A percentile compares a stretch with the other conserved stretches of the same genome.
Evolutionary conservation across 2,113 vertebrate genomes (phyloP).

Genomic region (Anolis sagrei): DNA sequence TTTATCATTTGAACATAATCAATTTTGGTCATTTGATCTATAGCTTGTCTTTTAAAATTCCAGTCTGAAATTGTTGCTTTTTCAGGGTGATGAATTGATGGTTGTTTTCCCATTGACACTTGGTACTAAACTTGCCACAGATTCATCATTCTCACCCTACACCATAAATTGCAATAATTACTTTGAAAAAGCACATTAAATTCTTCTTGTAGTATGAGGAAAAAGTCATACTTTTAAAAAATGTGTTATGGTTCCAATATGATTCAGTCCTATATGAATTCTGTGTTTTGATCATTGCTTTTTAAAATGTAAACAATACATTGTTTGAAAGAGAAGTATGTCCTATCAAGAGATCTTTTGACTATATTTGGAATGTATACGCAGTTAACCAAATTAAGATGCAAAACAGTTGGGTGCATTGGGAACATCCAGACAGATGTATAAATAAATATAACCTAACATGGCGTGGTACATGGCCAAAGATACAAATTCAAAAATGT

Average conservation of each 20-base stretch:
- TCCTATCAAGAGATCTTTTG: slow-evolving; percentile 4
- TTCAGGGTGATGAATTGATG: slow-evolving; percentile 23
- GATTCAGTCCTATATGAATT: background rate
- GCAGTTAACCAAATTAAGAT: background rate
- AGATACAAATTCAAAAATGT: background rate
- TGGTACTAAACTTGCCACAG: slow-evolving; percentile 21
- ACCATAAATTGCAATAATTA: slow-evolving; percentile 36
- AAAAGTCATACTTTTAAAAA: background rate
- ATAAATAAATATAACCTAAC: background rate
- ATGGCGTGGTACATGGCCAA: background rate
- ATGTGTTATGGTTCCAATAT: background rate
- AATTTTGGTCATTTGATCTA: background rate
- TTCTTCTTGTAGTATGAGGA: background rate
- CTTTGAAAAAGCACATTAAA: slow-evolving; percentile 3
- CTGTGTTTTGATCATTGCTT: slow-evolving; percentile 1
- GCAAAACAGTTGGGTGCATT: background rate
- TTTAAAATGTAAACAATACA: slow-evolving; percentile 8
- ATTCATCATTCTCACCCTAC: slow-evolving; percentile 31
- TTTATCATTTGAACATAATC: slow-evolving; percentile 26
- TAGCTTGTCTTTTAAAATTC: background rate
- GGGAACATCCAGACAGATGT: background rate
- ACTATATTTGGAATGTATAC: background rate
- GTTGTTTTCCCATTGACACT: slow-evolving; percentile 27
- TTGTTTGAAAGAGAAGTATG: background rate
- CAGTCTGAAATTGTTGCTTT: slow-evolving; percentile 6